Percentiles rank a stretch among this genome's conserved stretches.
Evolutionary conservation across 2,888 invertebrate species (phyloP).

Genomic region (Rhamphomyia laevipes): DNA sequence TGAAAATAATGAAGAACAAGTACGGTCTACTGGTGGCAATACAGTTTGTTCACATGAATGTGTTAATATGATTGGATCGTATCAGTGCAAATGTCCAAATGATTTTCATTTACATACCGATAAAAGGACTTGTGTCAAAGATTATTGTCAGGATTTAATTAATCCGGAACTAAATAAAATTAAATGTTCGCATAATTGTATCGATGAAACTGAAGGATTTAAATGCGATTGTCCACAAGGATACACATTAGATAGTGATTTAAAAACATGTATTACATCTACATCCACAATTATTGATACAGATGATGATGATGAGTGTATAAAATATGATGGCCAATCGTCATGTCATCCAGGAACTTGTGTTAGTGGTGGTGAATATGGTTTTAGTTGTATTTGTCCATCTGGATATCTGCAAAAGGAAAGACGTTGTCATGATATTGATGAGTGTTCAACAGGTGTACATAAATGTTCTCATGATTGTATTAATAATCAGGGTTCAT

Average conservation of each 20-base stretch:
- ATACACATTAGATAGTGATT: constrained; percentile 28
- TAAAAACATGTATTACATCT: constrained; percentile 38
- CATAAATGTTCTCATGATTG: constrained; percentile 45
- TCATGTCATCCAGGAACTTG: constrained; percentile 33
- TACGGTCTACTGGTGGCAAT: constrained; percentile 10
- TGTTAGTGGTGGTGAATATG: constrained; percentile 32
- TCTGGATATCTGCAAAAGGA: constrained; percentile 27
- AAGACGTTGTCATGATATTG: constrained; percentile 36
- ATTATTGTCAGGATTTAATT: constrained; percentile 29
- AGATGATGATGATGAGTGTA: constrained; percentile 29
- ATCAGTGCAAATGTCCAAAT: constrained; percentile 46
- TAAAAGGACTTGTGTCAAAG: constrained; percentile 32
- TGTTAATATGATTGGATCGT: constrained; percentile 48
- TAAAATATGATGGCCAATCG: constrained; percentile 24
- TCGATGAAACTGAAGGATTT: constrained; percentile 31
- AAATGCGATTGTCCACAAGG: constrained; percentile 39
- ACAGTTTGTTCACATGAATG: constrained; percentile 43
- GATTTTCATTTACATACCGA: constrained; percentile 39
- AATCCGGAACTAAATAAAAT: constrained; percentile 32
- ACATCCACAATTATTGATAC: not conserved
- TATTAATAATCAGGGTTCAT: constrained; percentile 41
- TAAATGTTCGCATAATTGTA: constrained; percentile 37
- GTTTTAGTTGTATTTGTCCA: constrained; percentile 41
- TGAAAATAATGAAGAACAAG: not conserved
- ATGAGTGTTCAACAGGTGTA: constrained; percentile 38